These are phyloP conservation scores for Tenthredo mesomela DNA, from an alignment of 2,888 invertebrate species.

Conservation along the genomic window DNA sequence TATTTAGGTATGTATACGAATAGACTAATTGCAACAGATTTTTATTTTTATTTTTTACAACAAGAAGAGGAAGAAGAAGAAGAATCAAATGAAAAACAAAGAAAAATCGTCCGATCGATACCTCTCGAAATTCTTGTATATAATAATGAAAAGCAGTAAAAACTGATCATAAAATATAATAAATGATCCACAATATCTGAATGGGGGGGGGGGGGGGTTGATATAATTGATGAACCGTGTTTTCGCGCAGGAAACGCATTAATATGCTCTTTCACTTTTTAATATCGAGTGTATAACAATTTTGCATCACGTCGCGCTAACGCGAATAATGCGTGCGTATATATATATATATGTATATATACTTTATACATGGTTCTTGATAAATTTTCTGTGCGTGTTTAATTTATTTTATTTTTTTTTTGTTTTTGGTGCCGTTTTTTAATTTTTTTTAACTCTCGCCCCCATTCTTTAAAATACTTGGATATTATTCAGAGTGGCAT, in stretches of 20 bases:
- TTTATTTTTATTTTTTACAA: background rate
- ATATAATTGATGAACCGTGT: constrained; percentile 5
- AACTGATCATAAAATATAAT: background rate
- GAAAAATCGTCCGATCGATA: background rate
- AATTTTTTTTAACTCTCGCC: background rate
- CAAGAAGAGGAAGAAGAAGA: no score
- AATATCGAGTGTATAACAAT: background rate
- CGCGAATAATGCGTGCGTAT: background rate
- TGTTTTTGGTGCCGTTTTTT: background rate
- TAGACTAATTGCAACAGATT: background rate
- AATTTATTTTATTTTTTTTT: background rate
- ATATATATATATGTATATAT: no score
- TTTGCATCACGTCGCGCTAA: background rate
- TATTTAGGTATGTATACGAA: no score
- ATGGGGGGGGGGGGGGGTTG: background rate
- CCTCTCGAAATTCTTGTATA: no score
- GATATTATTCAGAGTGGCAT: background rate
- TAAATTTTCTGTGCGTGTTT: background rate
- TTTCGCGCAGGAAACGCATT: background rate
- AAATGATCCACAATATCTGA: background rate
- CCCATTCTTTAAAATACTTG: background rate
- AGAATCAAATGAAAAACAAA: no score
- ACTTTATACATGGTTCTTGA: background rate
- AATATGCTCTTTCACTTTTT: background rate
- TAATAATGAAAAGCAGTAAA: background rate